phyloP scores from a whole-genome alignment of 2,113 vertebrate species.

The Calcarius ornatus region DNA sequence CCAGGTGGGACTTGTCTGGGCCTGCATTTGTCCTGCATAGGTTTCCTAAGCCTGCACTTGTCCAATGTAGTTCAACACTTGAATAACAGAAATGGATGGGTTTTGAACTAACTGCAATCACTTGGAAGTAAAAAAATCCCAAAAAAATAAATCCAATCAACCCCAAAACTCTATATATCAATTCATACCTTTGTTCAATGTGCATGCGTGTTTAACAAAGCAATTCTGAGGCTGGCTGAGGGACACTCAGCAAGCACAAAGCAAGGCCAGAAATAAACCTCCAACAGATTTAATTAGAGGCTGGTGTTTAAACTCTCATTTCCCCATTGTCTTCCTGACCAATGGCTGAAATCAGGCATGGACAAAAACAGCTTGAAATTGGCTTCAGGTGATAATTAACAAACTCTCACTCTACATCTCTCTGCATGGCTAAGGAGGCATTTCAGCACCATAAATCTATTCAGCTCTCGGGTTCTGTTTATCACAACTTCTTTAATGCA shows the following conservation, averaged over 20 bases:
- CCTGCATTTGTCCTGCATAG: too few relatives aligned
- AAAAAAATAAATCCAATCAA: neutral
- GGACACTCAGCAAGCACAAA: neutral
- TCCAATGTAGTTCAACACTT: neutral
- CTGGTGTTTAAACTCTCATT: neutral
- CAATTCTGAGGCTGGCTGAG: neutral
- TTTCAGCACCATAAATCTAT: neutral
- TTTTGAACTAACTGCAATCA: neutral
- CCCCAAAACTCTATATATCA: neutral
- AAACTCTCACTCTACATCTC: neutral
- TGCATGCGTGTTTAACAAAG: neutral
- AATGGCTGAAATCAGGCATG: neutral
- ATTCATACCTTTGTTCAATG: neutral
- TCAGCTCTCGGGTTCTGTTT: neutral
- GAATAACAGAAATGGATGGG: neutral
- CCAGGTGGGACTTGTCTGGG: neutral
- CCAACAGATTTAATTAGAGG: neutral
- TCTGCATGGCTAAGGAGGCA: neutral
- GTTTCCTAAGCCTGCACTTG: neutral
- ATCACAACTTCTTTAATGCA: neutral
- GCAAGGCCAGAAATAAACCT: neutral
- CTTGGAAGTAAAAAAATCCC: neutral
- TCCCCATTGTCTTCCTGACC: neutral
- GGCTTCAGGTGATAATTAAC: neutral
- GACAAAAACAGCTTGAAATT: neutral